Percentiles rank a stretch among this genome's conserved stretches.
Evolutionary conservation across 2,113 vertebrate species (phyloP).

Genomic region (Apeltes quadracus): DNA sequence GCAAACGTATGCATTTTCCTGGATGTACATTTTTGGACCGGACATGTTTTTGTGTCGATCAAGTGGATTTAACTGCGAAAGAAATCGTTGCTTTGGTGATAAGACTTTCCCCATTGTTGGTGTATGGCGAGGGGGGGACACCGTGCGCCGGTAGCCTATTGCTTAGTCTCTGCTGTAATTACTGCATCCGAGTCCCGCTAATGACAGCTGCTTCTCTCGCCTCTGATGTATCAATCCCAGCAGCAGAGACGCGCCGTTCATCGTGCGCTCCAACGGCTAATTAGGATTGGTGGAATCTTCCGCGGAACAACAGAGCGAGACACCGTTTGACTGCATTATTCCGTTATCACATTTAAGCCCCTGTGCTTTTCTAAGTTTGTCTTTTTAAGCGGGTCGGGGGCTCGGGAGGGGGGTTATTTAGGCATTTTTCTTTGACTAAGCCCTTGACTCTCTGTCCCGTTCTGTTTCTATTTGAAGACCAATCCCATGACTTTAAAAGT

Average conservation of each 20-base stretch:
- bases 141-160: slow-evolving; percentile 18
- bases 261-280: slow-evolving; percentile 59
- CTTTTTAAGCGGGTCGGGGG: too few relatives aligned
- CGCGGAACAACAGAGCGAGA: slow-evolving; percentile 43
- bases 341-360: slow-evolving; percentile 45
- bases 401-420: too few relatives aligned
- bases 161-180: slow-evolving; percentile 43
- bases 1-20: neutral
- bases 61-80: too few relatives aligned
- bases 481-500: neutral
- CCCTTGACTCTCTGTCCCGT: slow-evolving; percentile 6
- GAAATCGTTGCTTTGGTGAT: neutral
- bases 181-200: slow-evolving; percentile 43
- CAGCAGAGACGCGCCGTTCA: slow-evolving; percentile 48
- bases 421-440: slow-evolving; percentile 2
- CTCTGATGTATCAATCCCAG: slow-evolving; percentile 55
- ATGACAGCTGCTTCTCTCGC: slow-evolving; percentile 45
- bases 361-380: neutral
- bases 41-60: too few relatives aligned
- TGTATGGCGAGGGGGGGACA: too few relatives aligned
- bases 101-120: neutral
- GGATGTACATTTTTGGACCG: neutral
- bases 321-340: slow-evolving; percentile 37
- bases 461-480: slow-evolving; percentile 5
- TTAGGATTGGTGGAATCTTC: slow-evolving; percentile 52